Evolutionary conservation across 2,113 vertebrate species (phyloP).

Genomic region (Pituophis catenifer): DNA sequence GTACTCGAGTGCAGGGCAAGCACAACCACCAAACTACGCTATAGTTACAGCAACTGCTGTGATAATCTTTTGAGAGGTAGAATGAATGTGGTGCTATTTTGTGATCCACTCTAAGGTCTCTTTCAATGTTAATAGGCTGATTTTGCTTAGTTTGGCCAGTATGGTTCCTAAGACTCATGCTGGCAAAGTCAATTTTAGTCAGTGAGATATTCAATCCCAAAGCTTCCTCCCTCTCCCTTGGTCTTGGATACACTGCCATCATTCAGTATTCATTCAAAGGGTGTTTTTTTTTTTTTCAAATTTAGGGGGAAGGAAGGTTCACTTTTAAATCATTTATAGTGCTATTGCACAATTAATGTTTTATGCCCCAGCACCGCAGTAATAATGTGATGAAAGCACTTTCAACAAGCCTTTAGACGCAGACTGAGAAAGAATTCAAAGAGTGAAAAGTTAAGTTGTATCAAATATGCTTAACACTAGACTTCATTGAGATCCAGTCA

Average conservation of each 20-base stretch:
- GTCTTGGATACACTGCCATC: conserved; percentile 36
- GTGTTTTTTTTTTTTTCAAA: conserved; percentile 4
- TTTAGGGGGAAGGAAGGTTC: neutral
- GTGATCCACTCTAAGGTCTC: conserved; percentile 26
- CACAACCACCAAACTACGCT: conserved; percentile 53
- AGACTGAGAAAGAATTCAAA: conserved; percentile 25
- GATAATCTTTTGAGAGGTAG: conserved; percentile 54
- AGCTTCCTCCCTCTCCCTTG: conserved; percentile 35
- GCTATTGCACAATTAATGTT: conserved; percentile 22
- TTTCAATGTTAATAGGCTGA: conserved; percentile 29
- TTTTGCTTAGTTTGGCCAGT: conserved; percentile 50
- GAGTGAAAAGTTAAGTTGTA: conserved; percentile 32
- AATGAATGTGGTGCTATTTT: conserved; percentile 46
- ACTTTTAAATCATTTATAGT: conserved; percentile 27
- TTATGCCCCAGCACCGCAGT: conserved; percentile 14
- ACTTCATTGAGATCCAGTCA: conserved; percentile 33
- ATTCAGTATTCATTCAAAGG: conserved; percentile 44
- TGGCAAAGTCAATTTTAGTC: conserved; percentile 47
- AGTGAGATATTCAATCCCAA: conserved; percentile 12
- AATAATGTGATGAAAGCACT: conserved; percentile 30
- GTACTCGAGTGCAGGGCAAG: conserved; percentile 26
- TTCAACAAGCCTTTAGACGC: conserved; percentile 27
- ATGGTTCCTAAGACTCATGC: conserved; percentile 30
- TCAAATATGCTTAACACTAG: conserved; percentile 23
- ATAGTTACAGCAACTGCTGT: conserved; percentile 47